These are phyloP conservation scores for Leguminivora glycinivorella DNA, from an alignment of 1,140 invertebrate species.

Conservation along the genomic window DNA sequence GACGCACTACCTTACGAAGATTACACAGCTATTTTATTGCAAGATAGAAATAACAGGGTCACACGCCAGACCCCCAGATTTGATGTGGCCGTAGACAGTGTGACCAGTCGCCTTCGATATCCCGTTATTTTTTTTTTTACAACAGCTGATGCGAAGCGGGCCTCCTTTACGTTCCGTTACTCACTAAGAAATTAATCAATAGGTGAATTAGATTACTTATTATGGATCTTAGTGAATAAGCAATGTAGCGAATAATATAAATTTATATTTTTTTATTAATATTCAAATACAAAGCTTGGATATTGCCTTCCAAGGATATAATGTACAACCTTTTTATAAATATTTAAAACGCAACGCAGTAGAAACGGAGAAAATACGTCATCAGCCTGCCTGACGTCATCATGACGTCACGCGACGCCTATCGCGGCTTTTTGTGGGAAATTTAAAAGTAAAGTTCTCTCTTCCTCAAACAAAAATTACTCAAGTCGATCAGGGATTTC, in stretches of 20 bases:
- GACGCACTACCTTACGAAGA: conserved; percentile 66
- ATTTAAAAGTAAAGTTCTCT: conserved; percentile 42
- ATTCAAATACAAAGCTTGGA: not conserved
- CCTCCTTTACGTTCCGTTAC: conserved; percentile 56
- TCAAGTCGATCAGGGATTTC: not conserved
- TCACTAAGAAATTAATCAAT: conserved; percentile 14
- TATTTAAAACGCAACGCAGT: not conserved
- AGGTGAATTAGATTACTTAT: not conserved
- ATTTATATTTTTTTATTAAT: not conserved
- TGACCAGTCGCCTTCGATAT: conserved; percentile 74
- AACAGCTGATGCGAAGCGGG: conserved; percentile 76
- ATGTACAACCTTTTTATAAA: too few species aligned
- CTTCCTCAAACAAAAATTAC: conserved; percentile 9
- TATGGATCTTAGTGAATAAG: not conserved
- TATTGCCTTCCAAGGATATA: not conserved
- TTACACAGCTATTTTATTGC: conserved; percentile 77
- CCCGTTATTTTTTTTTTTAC: conserved; percentile 74
- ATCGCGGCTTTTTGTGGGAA: conserved; percentile 47
- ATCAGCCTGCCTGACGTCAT: conserved; percentile 39
- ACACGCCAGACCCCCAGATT: conserved; percentile 77
- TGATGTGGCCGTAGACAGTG: conserved; percentile 75
- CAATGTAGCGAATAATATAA: not conserved
- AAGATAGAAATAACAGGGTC: conserved; percentile 77
- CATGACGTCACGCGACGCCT: conserved; percentile 47
- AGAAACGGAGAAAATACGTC: conserved; percentile 41